Percentiles rank a stretch among this genome's conserved stretches.
These are phyloP conservation scores for Cryptocheilus praepositus DNA, from an alignment of 2,888 invertebrate species.

Conservation along the genomic window DNA sequence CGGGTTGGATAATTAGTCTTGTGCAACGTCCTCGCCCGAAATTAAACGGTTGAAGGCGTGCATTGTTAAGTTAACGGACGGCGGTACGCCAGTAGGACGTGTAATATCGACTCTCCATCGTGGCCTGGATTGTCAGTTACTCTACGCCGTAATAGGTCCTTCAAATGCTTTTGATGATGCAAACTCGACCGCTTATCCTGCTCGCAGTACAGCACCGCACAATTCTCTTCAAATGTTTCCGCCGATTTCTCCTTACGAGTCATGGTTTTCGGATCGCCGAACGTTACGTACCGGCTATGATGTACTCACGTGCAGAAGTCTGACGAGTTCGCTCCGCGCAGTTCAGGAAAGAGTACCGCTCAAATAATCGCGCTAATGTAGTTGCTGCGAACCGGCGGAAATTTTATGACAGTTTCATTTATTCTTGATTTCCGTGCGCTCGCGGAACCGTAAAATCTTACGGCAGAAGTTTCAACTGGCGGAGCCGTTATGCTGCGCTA, in stretches of 20 bases:
- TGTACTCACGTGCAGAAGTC: too few relatives aligned
- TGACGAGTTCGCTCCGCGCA: too few relatives aligned
- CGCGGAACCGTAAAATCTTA: neutral
- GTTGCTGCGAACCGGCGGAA: neutral
- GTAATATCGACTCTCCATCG: slow-evolving; percentile 53
- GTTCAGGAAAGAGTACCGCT: too few relatives aligned
- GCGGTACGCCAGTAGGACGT: slow-evolving; percentile 34
- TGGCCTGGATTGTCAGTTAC: slow-evolving; percentile 45
- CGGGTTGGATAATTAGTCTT: slow-evolving; percentile 2
- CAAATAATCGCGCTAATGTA: neutral
- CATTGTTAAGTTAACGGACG: slow-evolving; percentile 36
- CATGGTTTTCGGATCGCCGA: neutral
- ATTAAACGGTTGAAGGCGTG: slow-evolving; percentile 16
- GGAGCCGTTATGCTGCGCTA: neutral
- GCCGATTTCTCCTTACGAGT: neutral
- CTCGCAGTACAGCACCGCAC: slow-evolving; percentile 14
- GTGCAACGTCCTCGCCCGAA: slow-evolving; percentile 1
- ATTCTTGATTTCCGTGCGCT: too few relatives aligned
- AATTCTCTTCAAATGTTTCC: slow-evolving; percentile 23
- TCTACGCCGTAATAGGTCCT: slow-evolving; percentile 48
- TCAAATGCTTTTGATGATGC: slow-evolving; percentile 51
- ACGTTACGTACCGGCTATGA: neutral
- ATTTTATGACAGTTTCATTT: neutral
- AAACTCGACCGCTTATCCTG: slow-evolving; percentile 37
- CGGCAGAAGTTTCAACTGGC: neutral